Evolutionary conservation across 2,888 invertebrate genomes (phyloP), one percentile per base, ranked within the genome.

Genomic region (Lottia scabra): DNA sequence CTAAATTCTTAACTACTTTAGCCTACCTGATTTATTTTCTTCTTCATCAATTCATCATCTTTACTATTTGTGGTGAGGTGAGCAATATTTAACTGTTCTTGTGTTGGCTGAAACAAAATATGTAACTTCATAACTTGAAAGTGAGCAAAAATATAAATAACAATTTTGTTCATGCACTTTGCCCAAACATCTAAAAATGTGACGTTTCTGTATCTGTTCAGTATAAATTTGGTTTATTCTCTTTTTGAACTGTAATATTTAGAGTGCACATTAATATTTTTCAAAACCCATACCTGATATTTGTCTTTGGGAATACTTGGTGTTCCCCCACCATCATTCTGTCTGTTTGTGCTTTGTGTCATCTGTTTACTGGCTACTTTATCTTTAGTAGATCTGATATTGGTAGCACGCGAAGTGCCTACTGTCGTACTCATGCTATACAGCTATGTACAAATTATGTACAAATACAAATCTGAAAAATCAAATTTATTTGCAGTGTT

Each of bases 1-100:
- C 26, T 13, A 3, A 2, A 48, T 67, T 10, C 48, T 19, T 23
- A 3, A 1, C 13, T 48, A 38, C 38, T 38, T 38, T 10, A 38
- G 8, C 38, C 5, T 38, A 38, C 38, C 69, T 72, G 72, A 64
- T 77, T 71, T 63, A 97, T 95, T 91, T 94, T 93, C 26, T 92
- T 92, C 44, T 73, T 77, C 86, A 92, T 92, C 71, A 93, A 89
- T 77, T 91, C 91, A 71, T 92, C 91, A 87, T 93, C 93, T 78
- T 93, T 93, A 71, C 81, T 90, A 91, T 74, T 76, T 71, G 93
- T 93, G 88, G 94, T 94, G 89, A 95, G 94, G 91, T 94, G 93
- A 90, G 95, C 95, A 91, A 95, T 93, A 85, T 95, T 93, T 88
- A 95, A 92, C 91, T 95, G 95, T 91, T 95, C 95, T 90, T 94